Evolutionary conservation across 2,888 invertebrate species (phyloP).

Genomic region (Bimastos eiseni): DNA sequence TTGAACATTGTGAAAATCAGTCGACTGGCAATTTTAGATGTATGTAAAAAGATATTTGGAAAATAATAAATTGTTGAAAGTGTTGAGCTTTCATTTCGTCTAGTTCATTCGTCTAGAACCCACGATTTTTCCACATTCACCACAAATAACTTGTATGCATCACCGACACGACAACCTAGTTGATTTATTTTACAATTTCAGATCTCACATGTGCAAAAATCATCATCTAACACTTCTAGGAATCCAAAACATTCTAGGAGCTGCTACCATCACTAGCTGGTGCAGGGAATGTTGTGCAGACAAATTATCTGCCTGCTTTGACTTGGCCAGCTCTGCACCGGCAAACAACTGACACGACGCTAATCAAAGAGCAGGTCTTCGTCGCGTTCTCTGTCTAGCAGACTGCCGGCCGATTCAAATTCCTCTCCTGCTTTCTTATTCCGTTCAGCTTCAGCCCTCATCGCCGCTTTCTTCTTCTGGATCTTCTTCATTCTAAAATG

Average conservation of each 20-base stretch:
- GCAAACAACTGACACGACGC: background rate
- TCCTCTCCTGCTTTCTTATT: conserved; percentile 63
- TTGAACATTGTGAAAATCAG: background rate
- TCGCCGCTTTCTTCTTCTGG: conserved; percentile 91
- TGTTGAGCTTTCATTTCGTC: background rate
- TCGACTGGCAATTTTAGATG: background rate
- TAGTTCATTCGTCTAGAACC: background rate
- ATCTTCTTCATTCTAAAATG: conserved; percentile 70
- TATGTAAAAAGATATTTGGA: background rate
- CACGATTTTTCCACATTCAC: background rate
- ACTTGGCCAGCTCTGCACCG: background rate
- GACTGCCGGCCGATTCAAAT: conserved; percentile 67
- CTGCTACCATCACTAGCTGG: background rate
- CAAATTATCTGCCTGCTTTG: background rate
- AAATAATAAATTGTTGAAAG: background rate
- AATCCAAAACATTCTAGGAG: background rate
- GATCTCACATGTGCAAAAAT: background rate
- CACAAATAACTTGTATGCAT: background rate
- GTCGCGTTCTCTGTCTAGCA: conserved; percentile 80
- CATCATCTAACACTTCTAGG: background rate
- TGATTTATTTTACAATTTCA: no score
- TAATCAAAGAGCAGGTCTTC: conserved; percentile 80
- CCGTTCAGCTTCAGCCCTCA: conserved; percentile 74
- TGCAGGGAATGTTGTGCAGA: background rate
- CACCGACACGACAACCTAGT: background rate